Conservation (phyloP, 1,140 invertebrate genomes). For the Leptinotarsa undecemlineata region DNA sequence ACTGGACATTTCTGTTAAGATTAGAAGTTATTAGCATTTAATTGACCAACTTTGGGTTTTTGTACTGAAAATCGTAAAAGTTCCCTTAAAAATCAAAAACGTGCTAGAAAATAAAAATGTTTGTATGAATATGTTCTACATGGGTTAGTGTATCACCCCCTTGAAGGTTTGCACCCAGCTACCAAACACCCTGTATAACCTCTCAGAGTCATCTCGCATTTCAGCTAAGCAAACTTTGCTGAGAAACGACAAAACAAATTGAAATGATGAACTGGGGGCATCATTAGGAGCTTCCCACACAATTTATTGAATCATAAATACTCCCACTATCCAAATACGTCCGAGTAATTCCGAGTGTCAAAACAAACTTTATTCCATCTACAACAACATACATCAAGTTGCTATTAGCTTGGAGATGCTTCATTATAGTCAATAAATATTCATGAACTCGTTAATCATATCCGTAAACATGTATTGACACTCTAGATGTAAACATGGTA, state of each 20-base stretch:
- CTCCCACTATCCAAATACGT: not conserved
- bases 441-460: constrained; percentile 5
- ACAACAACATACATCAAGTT: not conserved
- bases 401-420: not conserved
- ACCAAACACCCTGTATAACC: too few relatives aligned
- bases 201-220: not conserved
- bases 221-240: not conserved
- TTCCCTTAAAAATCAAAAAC: too few relatives aligned
- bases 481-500: not conserved
- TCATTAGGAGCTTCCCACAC: constrained; percentile 6
- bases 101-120: too few relatives aligned
- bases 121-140: too few relatives aligned
- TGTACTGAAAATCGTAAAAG: too few relatives aligned
- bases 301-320: constrained; percentile 6
- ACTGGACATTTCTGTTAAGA: too few relatives aligned
- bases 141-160: too few relatives aligned
- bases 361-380: not conserved
- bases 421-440: constrained; percentile 4
- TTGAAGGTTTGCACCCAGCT: too few relatives aligned
- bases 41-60: too few relatives aligned
- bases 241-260: not conserved
- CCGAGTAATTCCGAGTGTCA: not conserved
- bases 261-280: constrained; percentile 1
- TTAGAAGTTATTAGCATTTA: too few relatives aligned
- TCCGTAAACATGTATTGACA: not conserved